These are phyloP conservation scores for Diabrotica virgifera DNA, from an alignment of 1,140 invertebrate genomes.

Conservation along the genomic window DNA sequence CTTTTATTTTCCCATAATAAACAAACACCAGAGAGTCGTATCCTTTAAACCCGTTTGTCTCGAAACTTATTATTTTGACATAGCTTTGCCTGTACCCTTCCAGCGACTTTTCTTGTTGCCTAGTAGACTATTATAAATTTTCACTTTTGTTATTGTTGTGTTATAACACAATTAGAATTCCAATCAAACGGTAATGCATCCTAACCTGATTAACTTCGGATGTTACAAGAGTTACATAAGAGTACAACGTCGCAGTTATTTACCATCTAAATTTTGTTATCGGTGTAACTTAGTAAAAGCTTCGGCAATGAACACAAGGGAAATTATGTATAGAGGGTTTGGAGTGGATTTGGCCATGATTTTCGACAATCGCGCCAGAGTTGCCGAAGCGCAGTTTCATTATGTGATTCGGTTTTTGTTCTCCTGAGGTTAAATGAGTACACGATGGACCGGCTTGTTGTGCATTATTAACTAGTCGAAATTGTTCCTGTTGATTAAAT, in stretches of 20 bases:
- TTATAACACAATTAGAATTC: neutral
- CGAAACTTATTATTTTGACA: too few relatives aligned
- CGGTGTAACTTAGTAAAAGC: slow-evolving; percentile 4
- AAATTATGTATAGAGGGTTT: slow-evolving; percentile 8
- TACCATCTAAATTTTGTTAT: neutral
- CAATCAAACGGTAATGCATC: neutral
- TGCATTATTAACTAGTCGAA: neutral
- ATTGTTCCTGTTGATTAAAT: neutral
- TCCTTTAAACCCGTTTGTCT: too few relatives aligned
- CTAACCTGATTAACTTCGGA: neutral
- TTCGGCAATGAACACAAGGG: slow-evolving; percentile 9
- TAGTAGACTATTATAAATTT: too few relatives aligned
- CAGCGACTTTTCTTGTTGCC: too few relatives aligned
- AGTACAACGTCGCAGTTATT: slow-evolving; percentile 1
- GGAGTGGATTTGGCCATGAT: slow-evolving; percentile 1
- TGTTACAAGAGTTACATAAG: neutral
- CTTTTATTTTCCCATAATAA: too few relatives aligned
- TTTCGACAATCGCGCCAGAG: slow-evolving; percentile 4
- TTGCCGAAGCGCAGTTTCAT: slow-evolving; percentile 1
- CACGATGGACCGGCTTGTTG: neutral
- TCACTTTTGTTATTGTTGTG: neutral
- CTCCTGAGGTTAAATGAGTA: neutral
- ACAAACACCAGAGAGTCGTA: too few relatives aligned
- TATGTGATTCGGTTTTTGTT: neutral
- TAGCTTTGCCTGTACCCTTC: too few relatives aligned